Conservation (phyloP, 2,113 vertebrate species). For the Danionella cerebrum region DNA sequence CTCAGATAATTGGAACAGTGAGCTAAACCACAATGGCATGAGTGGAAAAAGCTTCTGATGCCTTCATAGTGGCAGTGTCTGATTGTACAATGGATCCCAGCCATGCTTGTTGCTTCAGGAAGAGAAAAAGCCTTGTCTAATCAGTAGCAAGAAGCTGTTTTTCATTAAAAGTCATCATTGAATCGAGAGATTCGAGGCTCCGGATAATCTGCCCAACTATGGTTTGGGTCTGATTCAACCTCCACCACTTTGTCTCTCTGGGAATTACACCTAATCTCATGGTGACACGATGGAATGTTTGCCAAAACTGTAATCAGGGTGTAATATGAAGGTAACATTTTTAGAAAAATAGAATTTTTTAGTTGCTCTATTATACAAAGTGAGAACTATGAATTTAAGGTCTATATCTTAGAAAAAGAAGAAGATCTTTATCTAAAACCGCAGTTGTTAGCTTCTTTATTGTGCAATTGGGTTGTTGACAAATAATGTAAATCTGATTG, state of each 20-base stretch:
- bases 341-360: constrained; percentile 32
- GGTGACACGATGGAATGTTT: constrained; percentile 16
- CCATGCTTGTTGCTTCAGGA: constrained; percentile 1
- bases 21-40: constrained; percentile 36
- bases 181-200: constrained; percentile 12
- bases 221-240: constrained; percentile 8
- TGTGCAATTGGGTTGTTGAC: no score
- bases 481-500: no score
- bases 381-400: constrained; percentile 55
- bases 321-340: constrained; percentile 39
- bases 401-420: no score
- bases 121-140: constrained; percentile 31
- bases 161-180: constrained; percentile 36
- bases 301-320: constrained; percentile 36
- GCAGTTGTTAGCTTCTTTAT: no score
- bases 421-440: no score
- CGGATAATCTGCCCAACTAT: constrained; percentile 9
- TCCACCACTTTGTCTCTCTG: constrained; percentile 20
- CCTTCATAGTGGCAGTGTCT: constrained; percentile 7
- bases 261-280: constrained; percentile 17
- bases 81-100: constrained; percentile 24
- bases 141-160: constrained; percentile 32
- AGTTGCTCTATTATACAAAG: constrained; percentile 35
- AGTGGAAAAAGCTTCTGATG: constrained; percentile 22
- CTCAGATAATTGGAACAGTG: constrained; percentile 25